Evolutionary conservation across 1,140 invertebrate species (phyloP).

Genomic region (Calliphora vicina): DNA sequence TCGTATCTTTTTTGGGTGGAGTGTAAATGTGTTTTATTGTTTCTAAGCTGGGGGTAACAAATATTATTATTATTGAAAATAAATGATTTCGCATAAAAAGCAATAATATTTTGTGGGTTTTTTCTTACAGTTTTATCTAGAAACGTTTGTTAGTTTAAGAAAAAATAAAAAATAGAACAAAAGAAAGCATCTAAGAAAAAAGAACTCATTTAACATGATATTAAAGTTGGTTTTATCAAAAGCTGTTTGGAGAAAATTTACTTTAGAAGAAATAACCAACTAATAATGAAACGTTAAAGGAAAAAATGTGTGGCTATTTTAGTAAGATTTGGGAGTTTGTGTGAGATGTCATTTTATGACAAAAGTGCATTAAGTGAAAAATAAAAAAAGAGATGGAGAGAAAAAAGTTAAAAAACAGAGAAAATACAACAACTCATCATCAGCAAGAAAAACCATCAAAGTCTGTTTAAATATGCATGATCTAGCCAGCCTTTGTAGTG

Average conservation of each 20-base stretch:
- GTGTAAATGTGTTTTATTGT: not conserved
- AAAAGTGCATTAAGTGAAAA: not conserved
- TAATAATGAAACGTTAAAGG: not conserved
- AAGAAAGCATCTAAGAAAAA: not conserved
- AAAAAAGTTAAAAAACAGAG: not conserved
- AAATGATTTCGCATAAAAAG: constrained; percentile 16
- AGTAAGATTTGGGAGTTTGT: no score
- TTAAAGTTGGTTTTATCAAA: not conserved
- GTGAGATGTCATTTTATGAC: not conserved
- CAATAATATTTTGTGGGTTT: not conserved
- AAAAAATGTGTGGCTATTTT: not conserved
- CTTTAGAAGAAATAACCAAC: not conserved
- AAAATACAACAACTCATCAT: not conserved
- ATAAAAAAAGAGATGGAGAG: not conserved
- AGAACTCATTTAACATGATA: not conserved
- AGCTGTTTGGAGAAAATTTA: not conserved
- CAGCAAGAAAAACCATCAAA: not conserved
- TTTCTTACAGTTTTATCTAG: not conserved
- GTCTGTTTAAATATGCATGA: not conserved
- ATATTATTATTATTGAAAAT: not conserved
- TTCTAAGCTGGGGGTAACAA: not conserved
- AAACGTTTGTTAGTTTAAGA: not conserved
- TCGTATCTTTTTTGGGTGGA: not conserved
- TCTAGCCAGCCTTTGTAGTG: not conserved
- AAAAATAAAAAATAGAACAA: not conserved